These are phyloP conservation scores for Alces alces DNA, from an alignment of 2,113 vertebrate genomes.

Conservation along the genomic window DNA sequence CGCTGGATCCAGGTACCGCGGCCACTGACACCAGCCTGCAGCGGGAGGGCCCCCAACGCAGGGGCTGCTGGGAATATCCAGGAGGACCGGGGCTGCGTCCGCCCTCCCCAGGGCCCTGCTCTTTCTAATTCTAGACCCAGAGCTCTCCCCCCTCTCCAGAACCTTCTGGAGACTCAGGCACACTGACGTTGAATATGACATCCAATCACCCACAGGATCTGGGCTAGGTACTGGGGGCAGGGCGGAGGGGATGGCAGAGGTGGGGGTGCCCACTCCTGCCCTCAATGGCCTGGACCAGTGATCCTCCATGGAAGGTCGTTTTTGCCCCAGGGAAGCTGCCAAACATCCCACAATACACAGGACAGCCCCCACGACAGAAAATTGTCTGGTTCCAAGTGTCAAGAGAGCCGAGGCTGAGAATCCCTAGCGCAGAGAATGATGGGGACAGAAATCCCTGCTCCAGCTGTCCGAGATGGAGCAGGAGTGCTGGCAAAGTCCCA, in stretches of 20 bases:
- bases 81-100: background rate
- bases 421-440: fast-evolving
- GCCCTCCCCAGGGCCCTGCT: background rate
- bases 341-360: too few species aligned
- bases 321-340: background rate
- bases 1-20: conserved; percentile 92
- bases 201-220: background rate
- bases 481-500: background rate
- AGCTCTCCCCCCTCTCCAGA: background rate
- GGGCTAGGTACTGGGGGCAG: background rate
- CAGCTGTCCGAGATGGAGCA: fast-evolving
- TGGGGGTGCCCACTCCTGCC: too few species aligned
- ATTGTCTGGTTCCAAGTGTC: fast-evolving
- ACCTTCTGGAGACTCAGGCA: background rate
- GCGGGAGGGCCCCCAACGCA: fast-evolving
- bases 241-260: background rate
- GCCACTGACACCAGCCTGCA: fast-evolving
- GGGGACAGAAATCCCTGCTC: background rate
- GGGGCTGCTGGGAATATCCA: background rate
- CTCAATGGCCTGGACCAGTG: background rate
- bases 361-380: fast-evolving
- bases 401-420: fast-evolving
- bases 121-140: background rate
- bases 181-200: background rate
- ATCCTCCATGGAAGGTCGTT: background rate